Base-by-base conservation (phyloP, 1,140 invertebrate genomes). In the Doryteuthis pealeii region DNA sequence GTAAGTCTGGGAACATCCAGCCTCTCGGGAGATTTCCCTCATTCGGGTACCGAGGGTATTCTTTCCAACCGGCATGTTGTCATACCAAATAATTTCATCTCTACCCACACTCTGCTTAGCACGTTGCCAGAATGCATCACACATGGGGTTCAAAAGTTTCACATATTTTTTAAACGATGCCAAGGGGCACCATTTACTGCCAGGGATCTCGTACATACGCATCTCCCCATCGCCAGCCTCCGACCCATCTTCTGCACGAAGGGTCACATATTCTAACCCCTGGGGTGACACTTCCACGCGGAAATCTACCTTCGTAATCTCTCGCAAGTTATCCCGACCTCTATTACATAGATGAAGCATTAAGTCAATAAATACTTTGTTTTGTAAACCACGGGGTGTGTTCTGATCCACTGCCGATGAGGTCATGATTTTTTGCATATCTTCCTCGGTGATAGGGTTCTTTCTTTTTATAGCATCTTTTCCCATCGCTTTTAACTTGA, bases 341-440 rank as follows among this genome's bases (percentile, higher is more conserved):
- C 76, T 58, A n/a, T 72, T 77, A 45, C 76, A 77, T 30, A 74
- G 71, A 32, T 62, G 68, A 18, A 74, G 49, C 76, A 77, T 74
- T 32, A 74, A 77, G 32, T 77, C 76, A 32, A 72, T 65, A 69
- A 77, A 77, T 18, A 74, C 70, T 40, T 77, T 72, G 31, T 71
- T 32, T 32, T 77, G 76, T 22, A 77, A 33, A 10, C 73, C 72
- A 40, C 28, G 30, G 18, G 70, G 76, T 22, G 70, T 74, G 22
- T 69, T 26, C 14, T 45, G 0, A 72, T 77, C 73, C 15, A 77
- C 54, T 32, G 72, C 54, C 0, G 54, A 62, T 28, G 54, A 73
- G 45, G 45, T 32, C n/a, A 73, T 73, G 0, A 76, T 26, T 70
- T 76, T 76, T 15, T 45, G 14, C 28, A 76, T 35, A 69, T 72